phyloP scores from a whole-genome alignment of 1,140 invertebrate genomes.

The Drosophila lowei region DNA sequence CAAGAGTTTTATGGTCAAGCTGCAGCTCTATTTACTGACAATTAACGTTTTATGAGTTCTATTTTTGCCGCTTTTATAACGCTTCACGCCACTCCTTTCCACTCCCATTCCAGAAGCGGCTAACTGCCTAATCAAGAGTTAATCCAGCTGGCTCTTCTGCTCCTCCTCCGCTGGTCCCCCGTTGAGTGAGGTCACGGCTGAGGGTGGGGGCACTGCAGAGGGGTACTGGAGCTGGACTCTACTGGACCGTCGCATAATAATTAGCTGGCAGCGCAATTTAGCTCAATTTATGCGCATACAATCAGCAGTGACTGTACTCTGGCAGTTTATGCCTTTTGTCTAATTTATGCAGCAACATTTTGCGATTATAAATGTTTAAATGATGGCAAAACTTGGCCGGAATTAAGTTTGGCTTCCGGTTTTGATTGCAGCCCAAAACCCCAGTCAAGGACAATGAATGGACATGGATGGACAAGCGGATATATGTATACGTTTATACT shows the following conservation, averaged over 20 bases:
- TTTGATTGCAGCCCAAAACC: constrained; percentile 46
- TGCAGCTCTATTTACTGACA: constrained; percentile 49
- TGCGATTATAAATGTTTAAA: constrained; percentile 51
- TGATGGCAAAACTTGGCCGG: constrained; percentile 30
- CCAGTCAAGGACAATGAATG: constrained; percentile 18
- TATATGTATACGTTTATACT: constrained; percentile 1
- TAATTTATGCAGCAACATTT: constrained; percentile 55
- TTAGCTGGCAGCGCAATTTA: constrained; percentile 56
- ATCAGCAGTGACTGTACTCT: constrained; percentile 45
- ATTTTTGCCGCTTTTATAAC: constrained; percentile 47
- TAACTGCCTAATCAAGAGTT: constrained; percentile 46
- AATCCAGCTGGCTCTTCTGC: constrained; percentile 11
- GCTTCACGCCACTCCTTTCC: not conserved
- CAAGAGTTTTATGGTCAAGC: constrained; percentile 42
- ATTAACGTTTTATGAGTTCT: constrained; percentile 59
- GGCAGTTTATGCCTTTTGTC: constrained; percentile 18
- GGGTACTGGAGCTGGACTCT: constrained; percentile 17
- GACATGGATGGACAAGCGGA: constrained; percentile 21
- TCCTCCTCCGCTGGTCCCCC: not conserved
- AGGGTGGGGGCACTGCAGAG: not conserved
- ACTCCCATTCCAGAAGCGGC: constrained; percentile 19
- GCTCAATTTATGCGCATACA: constrained; percentile 69
- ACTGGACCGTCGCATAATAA: constrained; percentile 48
- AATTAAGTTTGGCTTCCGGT: constrained; percentile 32
- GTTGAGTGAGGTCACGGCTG: constrained; percentile 25